Percentiles rank a stretch among this genome's conserved stretches.
These are phyloP conservation scores for Myathropa florea DNA, from an alignment of 2,888 invertebrate genomes.

Conservation along the genomic window DNA sequence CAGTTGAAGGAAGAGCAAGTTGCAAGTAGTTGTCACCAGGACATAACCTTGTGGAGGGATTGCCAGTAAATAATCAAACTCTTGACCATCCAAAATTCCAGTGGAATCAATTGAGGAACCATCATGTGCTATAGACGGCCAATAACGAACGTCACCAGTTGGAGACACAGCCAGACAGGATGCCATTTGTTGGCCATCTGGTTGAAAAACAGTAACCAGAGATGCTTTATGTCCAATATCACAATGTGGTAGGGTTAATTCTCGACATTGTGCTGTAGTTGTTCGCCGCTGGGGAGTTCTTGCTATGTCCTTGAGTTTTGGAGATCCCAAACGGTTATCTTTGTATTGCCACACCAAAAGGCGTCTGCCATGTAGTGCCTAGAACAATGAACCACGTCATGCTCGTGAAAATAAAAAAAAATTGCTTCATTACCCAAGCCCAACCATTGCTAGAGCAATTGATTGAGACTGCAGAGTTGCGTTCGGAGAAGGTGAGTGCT, in stretches of 20 bases:
- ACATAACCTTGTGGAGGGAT: conserved; percentile 88
- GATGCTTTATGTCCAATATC: conserved; percentile 95
- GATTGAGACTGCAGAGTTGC: conserved; percentile 81
- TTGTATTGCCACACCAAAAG: conserved; percentile 92
- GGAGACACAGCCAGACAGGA: conserved; percentile 96
- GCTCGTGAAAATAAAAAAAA: neutral
- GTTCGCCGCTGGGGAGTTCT: conserved; percentile 81
- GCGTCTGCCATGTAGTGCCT: conserved; percentile 92
- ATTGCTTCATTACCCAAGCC: conserved; percentile 82
- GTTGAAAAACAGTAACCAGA: conserved; percentile 87
- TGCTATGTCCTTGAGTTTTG: conserved; percentile 71
- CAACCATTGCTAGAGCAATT: conserved; percentile 82
- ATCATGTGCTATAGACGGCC: conserved; percentile 94
- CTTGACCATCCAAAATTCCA: conserved; percentile 93
- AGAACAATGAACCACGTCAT: conserved; percentile 73
- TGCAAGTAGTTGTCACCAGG: conserved; percentile 95
- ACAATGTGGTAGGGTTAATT: conserved; percentile 93
- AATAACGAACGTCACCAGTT: conserved; percentile 94
- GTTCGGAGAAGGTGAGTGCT: conserved; percentile 90
- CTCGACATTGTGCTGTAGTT: conserved; percentile 86
- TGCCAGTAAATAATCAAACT: conserved; percentile 88
- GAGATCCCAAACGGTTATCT: conserved; percentile 76
- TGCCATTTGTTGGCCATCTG: conserved; percentile 85
- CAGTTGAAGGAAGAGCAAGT: conserved; percentile 87
- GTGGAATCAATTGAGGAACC: conserved; percentile 91